Conservation (phyloP, 2,797 vertebrate genomes). For the Pelobates cultripes region DNA sequence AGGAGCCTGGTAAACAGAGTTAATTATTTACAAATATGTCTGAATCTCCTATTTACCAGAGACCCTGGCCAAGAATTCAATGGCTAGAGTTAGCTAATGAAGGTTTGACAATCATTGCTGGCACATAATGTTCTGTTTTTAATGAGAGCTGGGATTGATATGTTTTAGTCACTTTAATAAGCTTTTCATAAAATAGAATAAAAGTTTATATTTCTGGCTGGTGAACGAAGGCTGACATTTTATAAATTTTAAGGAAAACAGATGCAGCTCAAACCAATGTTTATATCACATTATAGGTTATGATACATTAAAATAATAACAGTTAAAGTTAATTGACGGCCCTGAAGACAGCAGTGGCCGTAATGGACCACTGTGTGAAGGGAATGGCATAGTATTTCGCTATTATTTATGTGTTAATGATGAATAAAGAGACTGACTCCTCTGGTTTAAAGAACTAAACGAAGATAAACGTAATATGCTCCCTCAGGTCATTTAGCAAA, state of each 20-base stretch:
- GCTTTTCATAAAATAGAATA: conserved; percentile 17
- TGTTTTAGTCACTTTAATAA: conserved; percentile 6
- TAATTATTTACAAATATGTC: conserved; percentile 49
- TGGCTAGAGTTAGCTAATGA: conserved; percentile 11
- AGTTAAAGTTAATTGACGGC: background rate
- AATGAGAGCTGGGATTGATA: conserved; percentile 24
- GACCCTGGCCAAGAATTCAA: conserved; percentile 12
- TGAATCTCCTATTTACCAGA: conserved; percentile 37
- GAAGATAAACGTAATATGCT: conserved; percentile 18
- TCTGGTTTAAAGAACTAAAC: conserved; percentile 10
- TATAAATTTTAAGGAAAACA: conserved; percentile 11
- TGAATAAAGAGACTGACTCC: background rate
- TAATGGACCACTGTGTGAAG: background rate
- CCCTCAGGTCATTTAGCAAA: conserved; percentile 4
- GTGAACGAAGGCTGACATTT: conserved; percentile 21
- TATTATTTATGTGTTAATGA: conserved; percentile 5
- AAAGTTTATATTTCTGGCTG: conserved; percentile 7
- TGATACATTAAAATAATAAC: background rate
- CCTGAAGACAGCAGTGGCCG: too few relatives aligned
- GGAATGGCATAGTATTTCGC: background rate
- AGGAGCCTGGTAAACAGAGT: conserved; percentile 32
- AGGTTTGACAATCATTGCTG: conserved; percentile 25
- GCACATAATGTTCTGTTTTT: conserved; percentile 30
- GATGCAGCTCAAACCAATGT: background rate
- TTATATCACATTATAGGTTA: background rate